Conservation (phyloP, 2,888 invertebrate genomes). For the Dioctria linearis region DNA sequence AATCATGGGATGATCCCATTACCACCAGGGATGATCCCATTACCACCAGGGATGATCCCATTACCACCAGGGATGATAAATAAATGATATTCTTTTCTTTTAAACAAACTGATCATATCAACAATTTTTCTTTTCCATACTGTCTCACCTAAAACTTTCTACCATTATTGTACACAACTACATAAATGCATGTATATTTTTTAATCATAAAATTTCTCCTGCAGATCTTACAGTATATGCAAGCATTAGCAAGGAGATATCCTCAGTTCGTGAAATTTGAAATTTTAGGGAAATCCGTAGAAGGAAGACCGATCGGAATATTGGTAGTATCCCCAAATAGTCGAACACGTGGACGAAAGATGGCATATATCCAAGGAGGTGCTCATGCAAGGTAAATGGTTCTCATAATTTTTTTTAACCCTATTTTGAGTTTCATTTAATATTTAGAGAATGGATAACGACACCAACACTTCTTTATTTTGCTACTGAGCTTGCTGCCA, state of each 20-base stretch:
- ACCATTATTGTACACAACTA: too few species aligned
- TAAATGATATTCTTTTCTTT: too few species aligned
- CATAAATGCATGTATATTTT: background rate
- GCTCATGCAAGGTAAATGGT: constrained; percentile 63
- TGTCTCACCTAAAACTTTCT: too few species aligned
- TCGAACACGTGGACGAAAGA: constrained; percentile 61
- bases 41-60: too few species aligned
- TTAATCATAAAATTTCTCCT: constrained; percentile 7
- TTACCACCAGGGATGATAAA: too few species aligned
- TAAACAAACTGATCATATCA: too few species aligned
- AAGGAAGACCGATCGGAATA: constrained; percentile 68
- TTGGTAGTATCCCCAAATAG: constrained; percentile 67
- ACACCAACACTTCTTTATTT: constrained; percentile 78
- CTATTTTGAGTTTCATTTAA: constrained; percentile 61
- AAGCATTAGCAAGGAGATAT: constrained; percentile 65
- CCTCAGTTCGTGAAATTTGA: constrained; percentile 64
- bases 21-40: too few species aligned
- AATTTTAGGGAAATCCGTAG: constrained; percentile 66
- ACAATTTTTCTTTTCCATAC: too few species aligned
- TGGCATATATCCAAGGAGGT: constrained; percentile 69
- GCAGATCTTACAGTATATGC: constrained; percentile 67
- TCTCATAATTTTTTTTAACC: background rate
- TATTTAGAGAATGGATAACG: constrained; percentile 80
- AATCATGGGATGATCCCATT: too few species aligned
- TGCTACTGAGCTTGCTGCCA: constrained; percentile 77